These are phyloP conservation scores for Notarius quadriscutis DNA, from an alignment of 2,113 vertebrate genomes.

Conservation along the genomic window DNA sequence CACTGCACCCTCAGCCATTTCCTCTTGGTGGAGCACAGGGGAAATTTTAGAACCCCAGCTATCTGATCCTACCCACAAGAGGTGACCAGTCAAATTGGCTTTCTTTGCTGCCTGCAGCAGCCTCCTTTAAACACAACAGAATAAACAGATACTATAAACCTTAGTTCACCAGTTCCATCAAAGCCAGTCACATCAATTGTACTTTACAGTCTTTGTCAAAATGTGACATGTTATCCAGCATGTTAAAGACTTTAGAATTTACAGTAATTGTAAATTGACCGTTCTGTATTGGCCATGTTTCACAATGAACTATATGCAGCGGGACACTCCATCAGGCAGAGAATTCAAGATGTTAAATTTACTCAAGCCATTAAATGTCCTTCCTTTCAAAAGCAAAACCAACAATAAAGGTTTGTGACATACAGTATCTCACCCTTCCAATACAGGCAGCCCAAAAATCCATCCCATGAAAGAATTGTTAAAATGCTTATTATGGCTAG, in stretches of 20 bases:
- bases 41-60: conserved; percentile 98
- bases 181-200: not conserved
- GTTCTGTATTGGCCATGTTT: conserved; percentile 26
- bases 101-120: conserved; percentile 91
- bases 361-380: conserved; percentile 23
- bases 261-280: conserved; percentile 42
- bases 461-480: not conserved
- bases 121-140: conserved; percentile 69
- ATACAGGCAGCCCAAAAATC: not conserved
- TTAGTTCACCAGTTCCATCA: not conserved
- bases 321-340: conserved; percentile 17
- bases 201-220: conserved; percentile 23
- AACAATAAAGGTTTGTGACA: not conserved
- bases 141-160: not conserved
- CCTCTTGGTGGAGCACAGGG: conserved; percentile 89
- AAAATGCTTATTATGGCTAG: conserved; percentile 25
- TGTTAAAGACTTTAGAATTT: conserved; percentile 14
- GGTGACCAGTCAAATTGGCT: conserved; percentile 93
- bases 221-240: not conserved
- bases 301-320: conserved; percentile 13
- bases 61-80: conserved; percentile 98
- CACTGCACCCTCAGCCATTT: conserved; percentile 92
- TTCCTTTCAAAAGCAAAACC: not conserved
- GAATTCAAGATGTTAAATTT: conserved; percentile 24
- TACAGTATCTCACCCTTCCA: not conserved